phyloP scores from a whole-genome alignment of 2,113 vertebrate genomes.

The Struthidea cinerea region DNA sequence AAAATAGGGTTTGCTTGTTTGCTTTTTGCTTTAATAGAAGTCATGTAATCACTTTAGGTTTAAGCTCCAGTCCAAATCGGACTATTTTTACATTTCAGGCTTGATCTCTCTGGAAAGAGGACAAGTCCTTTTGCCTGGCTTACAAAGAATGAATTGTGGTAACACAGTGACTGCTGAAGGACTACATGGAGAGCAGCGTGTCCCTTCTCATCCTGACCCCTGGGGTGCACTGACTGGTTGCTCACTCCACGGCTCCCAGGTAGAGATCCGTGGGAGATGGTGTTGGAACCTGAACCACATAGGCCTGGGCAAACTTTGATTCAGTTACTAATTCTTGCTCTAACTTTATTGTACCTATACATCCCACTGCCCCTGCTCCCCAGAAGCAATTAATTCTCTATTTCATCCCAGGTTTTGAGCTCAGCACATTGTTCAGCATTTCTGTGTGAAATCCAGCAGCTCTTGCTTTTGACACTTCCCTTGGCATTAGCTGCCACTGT shows the following conservation, averaged over 20 bases:
- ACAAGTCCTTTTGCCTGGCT: slow-evolving; percentile 26
- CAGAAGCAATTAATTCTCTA: neutral
- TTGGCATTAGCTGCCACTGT: neutral
- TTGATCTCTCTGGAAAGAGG: slow-evolving; percentile 59
- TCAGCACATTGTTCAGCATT: neutral
- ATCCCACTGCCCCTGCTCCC: neutral
- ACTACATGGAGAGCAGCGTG: rapidly evolving
- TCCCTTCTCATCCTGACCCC: neutral
- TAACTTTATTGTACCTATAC: neutral
- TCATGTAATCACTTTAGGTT: slow-evolving; percentile 66
- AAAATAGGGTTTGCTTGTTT: slow-evolving; percentile 27
- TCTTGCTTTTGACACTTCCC: neutral
- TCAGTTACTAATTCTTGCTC: neutral
- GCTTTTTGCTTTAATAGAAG: slow-evolving; percentile 61
- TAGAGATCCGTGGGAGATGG: neutral
- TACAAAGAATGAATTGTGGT: neutral
- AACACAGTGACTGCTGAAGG: neutral
- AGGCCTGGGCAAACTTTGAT: neutral
- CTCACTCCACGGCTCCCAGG: neutral
- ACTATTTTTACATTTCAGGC: slow-evolving; percentile 65
- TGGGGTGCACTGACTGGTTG: neutral
- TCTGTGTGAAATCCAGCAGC: neutral
- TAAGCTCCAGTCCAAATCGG: slow-evolving; percentile 57
- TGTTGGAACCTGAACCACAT: rapidly evolving
- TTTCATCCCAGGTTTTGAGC: neutral